Evolutionary conservation across 2,888 invertebrate species (phyloP), one percentile per base, ranked within the genome.

Genomic region (Hedya salicella): DNA sequence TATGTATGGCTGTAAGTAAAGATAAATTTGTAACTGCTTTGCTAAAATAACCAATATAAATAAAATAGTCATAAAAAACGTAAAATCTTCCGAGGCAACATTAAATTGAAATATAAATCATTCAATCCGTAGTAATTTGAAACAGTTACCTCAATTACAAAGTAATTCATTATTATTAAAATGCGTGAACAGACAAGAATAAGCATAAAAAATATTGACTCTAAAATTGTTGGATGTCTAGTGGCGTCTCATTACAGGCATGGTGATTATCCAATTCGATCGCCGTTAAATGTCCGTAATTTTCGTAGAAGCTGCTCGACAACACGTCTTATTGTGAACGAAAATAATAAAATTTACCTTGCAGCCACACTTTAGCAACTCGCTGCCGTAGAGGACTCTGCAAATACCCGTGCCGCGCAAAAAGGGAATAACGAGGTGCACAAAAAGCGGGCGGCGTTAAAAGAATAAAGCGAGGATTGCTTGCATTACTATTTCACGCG

Each of bases 221-320:
- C 68, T 76, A 71, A 85, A 86, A 86, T 81, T 82, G 77, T 78
- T 75, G 70, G 72, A 82, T 79, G 79, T 79, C 80, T 75, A 77
- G 77, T 73, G 70, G 76, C 77, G 73, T 83, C 83, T 81, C 77
- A 86, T 87, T 86, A 85, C 75, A 80, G 71, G 70, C 77, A 74
- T 75, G 76, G 79, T 84, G 86, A 88, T 89, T 89, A 89, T 88
- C 81, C 86, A 87, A 87, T 89, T 85, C 83, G 77, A 86, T 78
- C 78, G 75, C 77, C 69, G 81, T 81, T 86, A 80, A 85, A 82
- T 82, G 80, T 81, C 77, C 87, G 80, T 87, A 79, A 89, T 89
- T 89, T 86, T 78, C 78, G 78, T 81, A 79, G 78, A 69, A 81
- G 81, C 74, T 75, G 71, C 76, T 80, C 76, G 73, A 79, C 78